Evolutionary conservation across 1,140 invertebrate species (phyloP).

Genomic region (Battus philenor): DNA sequence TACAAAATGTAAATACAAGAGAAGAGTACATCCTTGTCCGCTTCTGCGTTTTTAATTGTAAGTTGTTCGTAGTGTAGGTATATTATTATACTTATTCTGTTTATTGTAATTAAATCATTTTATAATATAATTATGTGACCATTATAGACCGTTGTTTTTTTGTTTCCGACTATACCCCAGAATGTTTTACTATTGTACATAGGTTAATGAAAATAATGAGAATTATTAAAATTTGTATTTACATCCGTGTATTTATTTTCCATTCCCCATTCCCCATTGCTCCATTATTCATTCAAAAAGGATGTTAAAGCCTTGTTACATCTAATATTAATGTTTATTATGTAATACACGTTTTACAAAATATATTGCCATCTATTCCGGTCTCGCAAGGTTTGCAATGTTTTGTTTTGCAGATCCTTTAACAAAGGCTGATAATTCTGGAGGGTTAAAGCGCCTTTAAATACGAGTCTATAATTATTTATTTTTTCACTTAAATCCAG

Average conservation of each 20-base stretch:
- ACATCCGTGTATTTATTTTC: slow-evolving; percentile 2
- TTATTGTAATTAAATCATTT: slow-evolving; percentile 78
- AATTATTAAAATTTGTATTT: slow-evolving; percentile 15
- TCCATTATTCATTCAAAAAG: no score
- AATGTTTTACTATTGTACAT: slow-evolving; percentile 14
- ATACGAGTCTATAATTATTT: no score
- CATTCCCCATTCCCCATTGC: slow-evolving; percentile 15
- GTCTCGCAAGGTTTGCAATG: no score
- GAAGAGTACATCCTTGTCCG: slow-evolving; percentile 73
- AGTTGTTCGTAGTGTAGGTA: slow-evolving; percentile 77
- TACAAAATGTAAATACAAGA: slow-evolving; percentile 77
- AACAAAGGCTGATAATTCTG: no score
- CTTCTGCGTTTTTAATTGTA: slow-evolving; percentile 69
- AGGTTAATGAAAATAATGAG: slow-evolving; percentile 15
- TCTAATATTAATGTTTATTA: no score
- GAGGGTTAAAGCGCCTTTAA: no score
- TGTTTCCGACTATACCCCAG: slow-evolving; percentile 23
- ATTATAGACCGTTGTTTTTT: slow-evolving; percentile 70
- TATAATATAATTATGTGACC: slow-evolving; percentile 78
- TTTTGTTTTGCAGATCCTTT: no score
- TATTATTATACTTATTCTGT: slow-evolving; percentile 77
- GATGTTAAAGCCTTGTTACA: no score
- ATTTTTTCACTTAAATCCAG: no score
- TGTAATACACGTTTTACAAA: no score
- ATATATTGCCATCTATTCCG: no score